Base-by-base conservation (phyloP, 2,888 invertebrate genomes). In the Pogonocherus hispidulus region DNA sequence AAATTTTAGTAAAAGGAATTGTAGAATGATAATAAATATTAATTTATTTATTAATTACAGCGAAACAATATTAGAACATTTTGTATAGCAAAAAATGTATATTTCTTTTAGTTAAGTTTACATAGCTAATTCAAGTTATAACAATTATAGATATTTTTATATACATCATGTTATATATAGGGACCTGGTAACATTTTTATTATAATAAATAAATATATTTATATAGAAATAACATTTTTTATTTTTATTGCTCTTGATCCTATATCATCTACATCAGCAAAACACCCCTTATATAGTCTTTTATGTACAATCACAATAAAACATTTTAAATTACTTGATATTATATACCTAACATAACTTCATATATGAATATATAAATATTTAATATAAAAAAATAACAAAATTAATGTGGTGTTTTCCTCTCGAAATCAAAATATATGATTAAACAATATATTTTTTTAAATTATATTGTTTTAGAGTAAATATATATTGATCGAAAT, bases 1-100 rank as follows among this genome's bases (percentile, higher is more conserved):
- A 5, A 27, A 8, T 27, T 27, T 27, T 8, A 27, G 27, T 27
- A 41, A 41, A 41, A 41, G 41, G 41, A 41, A 41, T 5, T 14
- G 16, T 3, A 16, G 1, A n/a, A 41, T 41, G 16, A n/a, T 41
- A 41, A 41, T 41, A 41, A 41, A 41, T 41, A 41, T n/a, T 41
- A 2, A 41, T 41, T 41, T 41, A 52, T 63, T 59, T 47, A 59
- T 59, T 59, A 59, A 46, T 55, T 63, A 47, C 55, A 63, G 63
- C 63, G 55, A 63, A 63, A 63, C 63, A 63, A 46, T 63, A 32
- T 63, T 63, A 54, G 23, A 57, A 27, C 27, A 54, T 18, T 49
- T 18, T 37, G 3, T 27, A 32, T 62, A 51, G 35, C 51, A 51
- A 62, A 27, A 62, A 59, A 22, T 62, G 37, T 47, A 47, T 52